Base-by-base conservation (phyloP, 1,140 invertebrate species). In the Babylonia areolata region DNA sequence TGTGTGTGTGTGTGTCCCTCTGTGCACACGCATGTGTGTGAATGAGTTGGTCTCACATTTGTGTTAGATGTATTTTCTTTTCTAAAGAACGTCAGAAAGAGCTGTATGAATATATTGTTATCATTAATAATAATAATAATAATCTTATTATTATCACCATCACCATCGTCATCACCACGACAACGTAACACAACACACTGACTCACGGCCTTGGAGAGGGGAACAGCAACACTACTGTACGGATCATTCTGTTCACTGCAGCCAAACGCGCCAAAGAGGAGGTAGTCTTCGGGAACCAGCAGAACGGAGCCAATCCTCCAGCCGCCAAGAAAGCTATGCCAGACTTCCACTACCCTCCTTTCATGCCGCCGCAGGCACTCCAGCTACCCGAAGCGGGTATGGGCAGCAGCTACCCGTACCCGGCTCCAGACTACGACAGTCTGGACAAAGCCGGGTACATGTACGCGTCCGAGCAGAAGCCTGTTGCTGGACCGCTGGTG, bases 271-370 rank as follows among this genome's bases (percentile, higher is more conserved):
- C 90, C 0, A 54, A 90, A 64, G 91, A 91, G 69, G 82, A 64
- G 51, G 89, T 91, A 20, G 84, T 88, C 83, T 91, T 89, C 75
- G 91, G 90, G 51, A 91, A 91, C 86, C 91, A 91, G 87, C 91
- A 91, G 82, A 91, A 91, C 81, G 75, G 75, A 2, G 81, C 84
- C n/a, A 81, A 84, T 64, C 75, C 86, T 11, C 64, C 15, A 0
- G 23, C 85, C 35, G 39, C 33, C 0, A 87, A 87, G 71, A 64
- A 64, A 12, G 12, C 58, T 6, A 23, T 12, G 28, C 12, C 5
- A n/a, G 5, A 28, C 12, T n/a, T n/a, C 58, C 20, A 23, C 58
- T 64, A 64, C 58, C 58, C 58, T 23, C 58, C 58, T n/a, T 64
- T 64, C 58, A 23, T 64, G 20, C 58, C 58, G 5, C 28, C 46